Percentiles rank a stretch among this genome's conserved stretches.
Conservation (phyloP, 2,113 vertebrate species). For the Muntiacus reevesi region DNA sequence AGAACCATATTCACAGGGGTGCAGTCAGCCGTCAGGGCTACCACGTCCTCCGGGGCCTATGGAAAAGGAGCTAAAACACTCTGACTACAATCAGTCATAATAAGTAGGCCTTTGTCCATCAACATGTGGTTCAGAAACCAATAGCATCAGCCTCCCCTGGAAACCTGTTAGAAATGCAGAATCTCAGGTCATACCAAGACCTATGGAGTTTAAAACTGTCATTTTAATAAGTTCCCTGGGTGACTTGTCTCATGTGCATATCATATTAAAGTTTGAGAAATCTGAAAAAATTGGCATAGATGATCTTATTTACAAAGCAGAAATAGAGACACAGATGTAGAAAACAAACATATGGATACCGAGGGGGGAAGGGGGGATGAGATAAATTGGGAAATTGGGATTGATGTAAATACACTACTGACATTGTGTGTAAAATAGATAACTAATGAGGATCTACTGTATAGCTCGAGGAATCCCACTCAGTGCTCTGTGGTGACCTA, state of each 20-base stretch:
- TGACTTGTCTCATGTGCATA: background rate
- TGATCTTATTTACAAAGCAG: background rate
- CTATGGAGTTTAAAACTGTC: background rate
- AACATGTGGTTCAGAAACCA: background rate
- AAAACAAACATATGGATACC: background rate
- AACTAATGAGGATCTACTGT: background rate
- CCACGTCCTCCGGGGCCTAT: background rate
- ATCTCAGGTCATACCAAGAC: background rate
- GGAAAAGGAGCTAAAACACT: background rate
- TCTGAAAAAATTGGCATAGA: background rate
- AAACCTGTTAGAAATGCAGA: background rate
- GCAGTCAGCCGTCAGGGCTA: background rate
- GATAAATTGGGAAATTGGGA: background rate
- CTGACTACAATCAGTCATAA: background rate
- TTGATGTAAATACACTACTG: background rate
- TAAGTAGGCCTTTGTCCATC: background rate
- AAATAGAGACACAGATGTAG: background rate
- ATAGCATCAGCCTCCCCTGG: background rate
- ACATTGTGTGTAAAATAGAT: background rate
- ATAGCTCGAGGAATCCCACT: background rate
- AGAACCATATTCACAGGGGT: background rate
- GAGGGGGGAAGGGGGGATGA: accelerated
- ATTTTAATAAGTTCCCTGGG: background rate
- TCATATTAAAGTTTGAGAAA: background rate
- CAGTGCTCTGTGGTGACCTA: background rate